phyloP scores from a whole-genome alignment of 2,113 vertebrate genomes.

The Chaetops frenatus region DNA sequence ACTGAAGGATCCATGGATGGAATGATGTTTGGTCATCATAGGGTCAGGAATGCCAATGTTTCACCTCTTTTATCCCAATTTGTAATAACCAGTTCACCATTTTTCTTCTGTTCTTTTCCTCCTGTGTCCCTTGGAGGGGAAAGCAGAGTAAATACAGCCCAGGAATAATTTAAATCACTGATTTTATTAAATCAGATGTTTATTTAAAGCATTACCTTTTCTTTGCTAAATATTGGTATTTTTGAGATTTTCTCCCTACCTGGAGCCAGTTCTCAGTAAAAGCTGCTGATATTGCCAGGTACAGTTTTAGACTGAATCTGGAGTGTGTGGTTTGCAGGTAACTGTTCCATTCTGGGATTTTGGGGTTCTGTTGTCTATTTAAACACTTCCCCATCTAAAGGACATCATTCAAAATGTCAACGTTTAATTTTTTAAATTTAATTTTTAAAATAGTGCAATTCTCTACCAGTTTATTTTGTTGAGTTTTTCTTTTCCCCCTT shows the following conservation, averaged over 20 bases:
- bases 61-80: neutral
- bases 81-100: too few species aligned
- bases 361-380: neutral
- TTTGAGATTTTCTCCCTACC: neutral
- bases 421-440: neutral
- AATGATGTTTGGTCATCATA: neutral
- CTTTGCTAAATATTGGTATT: neutral
- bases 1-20: rapidly evolving
- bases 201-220: neutral
- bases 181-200: neutral
- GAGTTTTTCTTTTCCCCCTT: rapidly evolving
- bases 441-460: neutral
- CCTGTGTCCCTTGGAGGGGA: neutral
- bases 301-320: neutral
- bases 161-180: neutral
- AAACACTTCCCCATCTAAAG: neutral
- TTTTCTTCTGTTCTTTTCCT: neutral
- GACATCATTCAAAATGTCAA: rapidly evolving
- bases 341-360: neutral
- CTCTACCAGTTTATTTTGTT: neutral
- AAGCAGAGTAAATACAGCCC: neutral
- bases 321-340: neutral
- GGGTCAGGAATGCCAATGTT: neutral
- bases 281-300: neutral
- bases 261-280: neutral